Conservation (phyloP, 2,113 vertebrate species). For the Geococcyx californianus region DNA sequence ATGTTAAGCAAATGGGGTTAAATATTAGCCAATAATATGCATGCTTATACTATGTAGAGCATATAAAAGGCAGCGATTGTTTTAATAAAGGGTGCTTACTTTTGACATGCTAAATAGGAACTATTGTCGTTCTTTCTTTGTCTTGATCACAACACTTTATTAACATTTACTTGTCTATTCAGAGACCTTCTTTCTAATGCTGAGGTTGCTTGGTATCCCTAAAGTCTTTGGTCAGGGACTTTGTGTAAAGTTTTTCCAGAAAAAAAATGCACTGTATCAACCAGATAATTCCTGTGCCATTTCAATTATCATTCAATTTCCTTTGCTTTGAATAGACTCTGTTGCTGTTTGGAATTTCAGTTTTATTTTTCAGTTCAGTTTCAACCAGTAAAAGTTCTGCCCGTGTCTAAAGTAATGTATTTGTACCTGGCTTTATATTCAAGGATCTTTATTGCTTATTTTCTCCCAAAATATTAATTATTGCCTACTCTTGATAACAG, state of each 20-base stretch:
- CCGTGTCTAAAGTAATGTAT: neutral
- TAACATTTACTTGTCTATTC: neutral
- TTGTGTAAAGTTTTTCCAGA: neutral
- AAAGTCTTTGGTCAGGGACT: neutral
- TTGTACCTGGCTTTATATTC: neutral
- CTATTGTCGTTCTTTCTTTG: too few species aligned
- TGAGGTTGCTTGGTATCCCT: neutral
- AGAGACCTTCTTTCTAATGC: neutral
- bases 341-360: neutral
- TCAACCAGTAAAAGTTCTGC: neutral
- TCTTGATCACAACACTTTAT: too few species aligned
- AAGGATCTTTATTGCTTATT: neutral
- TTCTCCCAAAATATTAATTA: neutral
- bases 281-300: neutral
- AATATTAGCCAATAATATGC: too few species aligned
- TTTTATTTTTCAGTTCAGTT: neutral
- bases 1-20: too few species aligned
- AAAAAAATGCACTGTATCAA: neutral
- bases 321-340: neutral
- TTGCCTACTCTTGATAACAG: neutral
- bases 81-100: too few species aligned
- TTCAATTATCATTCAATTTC: constrained; percentile 25
- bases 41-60: too few species aligned
- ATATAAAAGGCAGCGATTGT: too few species aligned
- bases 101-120: too few species aligned